Evolutionary conservation across 1,140 invertebrate genomes (phyloP).

Genomic region (Neodiprion pinetum): DNA sequence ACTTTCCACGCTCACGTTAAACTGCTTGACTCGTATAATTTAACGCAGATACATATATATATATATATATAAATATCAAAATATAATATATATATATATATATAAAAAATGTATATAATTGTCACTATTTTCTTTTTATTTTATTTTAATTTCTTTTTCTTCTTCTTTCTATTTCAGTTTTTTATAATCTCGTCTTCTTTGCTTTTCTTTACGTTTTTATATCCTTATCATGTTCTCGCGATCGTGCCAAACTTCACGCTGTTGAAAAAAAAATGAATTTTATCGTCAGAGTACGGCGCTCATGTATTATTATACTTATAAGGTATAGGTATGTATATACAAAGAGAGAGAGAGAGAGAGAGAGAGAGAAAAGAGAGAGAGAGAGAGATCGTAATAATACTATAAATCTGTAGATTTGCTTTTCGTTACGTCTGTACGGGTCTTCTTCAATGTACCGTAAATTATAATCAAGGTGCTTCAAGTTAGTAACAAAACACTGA

Average conservation of each 20-base stretch:
- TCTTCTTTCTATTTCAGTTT: no score
- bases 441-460: conserved; percentile 9
- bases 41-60: no score
- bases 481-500: not conserved
- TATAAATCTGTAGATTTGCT: not conserved
- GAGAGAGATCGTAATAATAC: not conserved
- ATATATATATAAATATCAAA: no score
- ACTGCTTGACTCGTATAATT: no score
- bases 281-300: no score
- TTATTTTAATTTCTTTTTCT: no score
- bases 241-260: conserved; percentile 27
- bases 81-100: no score
- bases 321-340: no score
- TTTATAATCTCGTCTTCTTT: not conserved
- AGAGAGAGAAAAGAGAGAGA: conserved; percentile 8
- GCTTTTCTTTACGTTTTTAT: conserved; percentile 3
- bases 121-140: no score
- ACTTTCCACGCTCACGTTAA: no score
- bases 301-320: no score
- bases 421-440: not conserved
- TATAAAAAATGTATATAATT: no score
- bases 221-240: not conserved
- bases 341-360: conserved; percentile 1
- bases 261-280: not conserved
- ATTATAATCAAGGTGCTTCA: not conserved